Conservation (phyloP, 1,140 invertebrate species). For the Platorchestia sp. region DNA sequence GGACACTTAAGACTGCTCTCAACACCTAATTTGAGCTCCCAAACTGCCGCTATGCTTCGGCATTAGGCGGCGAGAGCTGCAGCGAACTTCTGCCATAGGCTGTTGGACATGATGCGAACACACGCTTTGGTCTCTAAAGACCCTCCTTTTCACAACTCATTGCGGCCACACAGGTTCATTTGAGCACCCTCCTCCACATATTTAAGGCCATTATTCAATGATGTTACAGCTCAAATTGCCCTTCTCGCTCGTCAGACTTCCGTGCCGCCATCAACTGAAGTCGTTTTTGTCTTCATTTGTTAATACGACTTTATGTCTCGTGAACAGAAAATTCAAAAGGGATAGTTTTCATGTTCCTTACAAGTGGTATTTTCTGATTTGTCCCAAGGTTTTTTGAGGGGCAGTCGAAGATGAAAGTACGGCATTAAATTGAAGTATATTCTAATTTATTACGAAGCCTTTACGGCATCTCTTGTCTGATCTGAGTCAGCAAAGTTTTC, state of each 20-base stretch:
- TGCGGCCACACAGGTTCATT: not conserved
- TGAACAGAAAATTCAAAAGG: not conserved
- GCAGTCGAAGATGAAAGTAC: not conserved
- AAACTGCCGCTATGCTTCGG: not conserved
- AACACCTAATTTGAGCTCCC: slow-evolving; percentile 10
- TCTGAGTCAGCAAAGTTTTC: not conserved
- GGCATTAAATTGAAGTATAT: not conserved
- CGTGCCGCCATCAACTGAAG: not conserved
- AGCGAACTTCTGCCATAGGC: slow-evolving; percentile 3
- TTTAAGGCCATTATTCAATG: slow-evolving; percentile 9
- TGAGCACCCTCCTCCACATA: not conserved
- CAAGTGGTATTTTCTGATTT: not conserved
- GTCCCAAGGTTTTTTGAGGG: not conserved
- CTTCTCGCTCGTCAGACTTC: not conserved
- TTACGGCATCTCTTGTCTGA: not conserved
- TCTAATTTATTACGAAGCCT: not conserved
- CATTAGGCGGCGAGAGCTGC: not conserved
- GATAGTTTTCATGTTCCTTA: not conserved
- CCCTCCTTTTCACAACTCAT: slow-evolving; percentile 13
- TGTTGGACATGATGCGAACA: not conserved
- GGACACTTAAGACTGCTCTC: not conserved
- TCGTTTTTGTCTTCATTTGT: slow-evolving; percentile 1
- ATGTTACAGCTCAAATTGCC: not conserved
- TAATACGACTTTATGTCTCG: not conserved
- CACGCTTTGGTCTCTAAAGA: slow-evolving; percentile 38